A percentile compares a stretch with the other conserved stretches of the same genome.
Conservation (phyloP, 2,113 vertebrate species). For the Lethenteron reissneri region DNA sequence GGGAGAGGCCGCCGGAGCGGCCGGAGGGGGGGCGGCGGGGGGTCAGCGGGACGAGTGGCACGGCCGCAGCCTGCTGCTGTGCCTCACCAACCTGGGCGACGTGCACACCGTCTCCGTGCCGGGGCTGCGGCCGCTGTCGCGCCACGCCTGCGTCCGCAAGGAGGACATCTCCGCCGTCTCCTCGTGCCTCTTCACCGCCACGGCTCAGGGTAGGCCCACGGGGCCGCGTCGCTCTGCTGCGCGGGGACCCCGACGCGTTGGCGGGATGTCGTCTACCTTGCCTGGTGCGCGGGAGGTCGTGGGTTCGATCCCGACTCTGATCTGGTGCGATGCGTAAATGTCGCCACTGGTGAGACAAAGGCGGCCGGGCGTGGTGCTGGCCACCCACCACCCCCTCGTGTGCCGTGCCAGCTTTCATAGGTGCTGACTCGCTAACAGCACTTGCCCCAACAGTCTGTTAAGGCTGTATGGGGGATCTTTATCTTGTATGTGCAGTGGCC, state of each 20-base stretch:
- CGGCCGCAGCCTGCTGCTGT: slow-evolving; percentile 47
- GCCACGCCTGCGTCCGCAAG: slow-evolving; percentile 64
- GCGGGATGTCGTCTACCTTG: background rate
- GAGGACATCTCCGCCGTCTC: slow-evolving; percentile 91
- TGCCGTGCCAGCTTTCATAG: too few species aligned
- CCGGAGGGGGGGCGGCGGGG: slow-evolving; percentile 26
- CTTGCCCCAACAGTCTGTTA: too few species aligned
- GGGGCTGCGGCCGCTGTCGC: slow-evolving; percentile 62
- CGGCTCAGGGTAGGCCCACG: slow-evolving; percentile 47
- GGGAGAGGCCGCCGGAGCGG: slow-evolving; percentile 27
- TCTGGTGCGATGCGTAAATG: too few species aligned
- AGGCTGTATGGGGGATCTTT: too few species aligned
- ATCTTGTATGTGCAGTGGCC: too few species aligned
- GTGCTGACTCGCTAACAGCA: too few species aligned
- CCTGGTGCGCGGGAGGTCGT: too few species aligned
- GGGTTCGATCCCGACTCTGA: too few species aligned
- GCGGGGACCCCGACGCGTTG: background rate
- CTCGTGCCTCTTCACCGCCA: slow-evolving; percentile 87
- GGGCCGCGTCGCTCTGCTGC: background rate
- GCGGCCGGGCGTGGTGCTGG: background rate
- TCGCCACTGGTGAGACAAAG: background rate
- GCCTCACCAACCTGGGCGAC: slow-evolving; percentile 81
- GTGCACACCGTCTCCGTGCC: slow-evolving; percentile 73
- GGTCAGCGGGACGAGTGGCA: slow-evolving; percentile 54
- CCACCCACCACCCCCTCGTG: background rate